These are phyloP conservation scores for Solenopsis fugax DNA, from an alignment of 1,140 invertebrate species.

Conservation along the genomic window DNA sequence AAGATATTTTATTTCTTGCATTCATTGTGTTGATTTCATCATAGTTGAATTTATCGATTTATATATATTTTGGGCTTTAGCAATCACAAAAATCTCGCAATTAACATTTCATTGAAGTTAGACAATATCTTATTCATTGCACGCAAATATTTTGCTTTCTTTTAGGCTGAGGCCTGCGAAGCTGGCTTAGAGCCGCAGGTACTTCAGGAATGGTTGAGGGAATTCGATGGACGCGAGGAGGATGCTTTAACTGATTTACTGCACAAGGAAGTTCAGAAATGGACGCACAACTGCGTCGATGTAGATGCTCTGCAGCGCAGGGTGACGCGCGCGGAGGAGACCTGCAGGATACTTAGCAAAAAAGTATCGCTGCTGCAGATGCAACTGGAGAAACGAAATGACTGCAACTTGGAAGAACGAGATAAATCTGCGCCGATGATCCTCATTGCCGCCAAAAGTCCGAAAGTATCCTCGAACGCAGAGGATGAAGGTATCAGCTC, in stretches of 20 bases:
- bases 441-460: slow-evolving; percentile 41
- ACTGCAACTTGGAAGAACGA: slow-evolving; percentile 76
- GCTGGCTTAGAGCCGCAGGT: slow-evolving; percentile 84
- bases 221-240: slow-evolving; percentile 81
- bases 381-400: slow-evolving; percentile 82
- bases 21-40: too few relatives aligned
- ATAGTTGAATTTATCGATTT: too few relatives aligned
- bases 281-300: slow-evolving; percentile 84
- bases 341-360: slow-evolving; percentile 82
- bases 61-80: too few relatives aligned
- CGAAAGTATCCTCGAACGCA: slow-evolving; percentile 90
- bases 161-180: slow-evolving; percentile 85
- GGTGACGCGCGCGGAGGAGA: slow-evolving; percentile 82
- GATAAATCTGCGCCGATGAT: slow-evolving; percentile 64
- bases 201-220: slow-evolving; percentile 92
- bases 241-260: slow-evolving; percentile 79
- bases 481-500: slow-evolving; percentile 95
- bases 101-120: too few relatives aligned
- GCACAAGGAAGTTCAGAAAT: slow-evolving; percentile 83
- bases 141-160: slow-evolving; percentile 15
- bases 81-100: too few relatives aligned
- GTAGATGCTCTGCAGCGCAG: slow-evolving; percentile 83
- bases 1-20: too few relatives aligned
- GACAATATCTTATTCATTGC: too few relatives aligned
- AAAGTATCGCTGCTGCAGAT: slow-evolving; percentile 81